Evolutionary conservation across 2,797 vertebrate species (phyloP), one percentile per base, ranked within the genome.

Genomic region (Corythornis leucogaster): DNA sequence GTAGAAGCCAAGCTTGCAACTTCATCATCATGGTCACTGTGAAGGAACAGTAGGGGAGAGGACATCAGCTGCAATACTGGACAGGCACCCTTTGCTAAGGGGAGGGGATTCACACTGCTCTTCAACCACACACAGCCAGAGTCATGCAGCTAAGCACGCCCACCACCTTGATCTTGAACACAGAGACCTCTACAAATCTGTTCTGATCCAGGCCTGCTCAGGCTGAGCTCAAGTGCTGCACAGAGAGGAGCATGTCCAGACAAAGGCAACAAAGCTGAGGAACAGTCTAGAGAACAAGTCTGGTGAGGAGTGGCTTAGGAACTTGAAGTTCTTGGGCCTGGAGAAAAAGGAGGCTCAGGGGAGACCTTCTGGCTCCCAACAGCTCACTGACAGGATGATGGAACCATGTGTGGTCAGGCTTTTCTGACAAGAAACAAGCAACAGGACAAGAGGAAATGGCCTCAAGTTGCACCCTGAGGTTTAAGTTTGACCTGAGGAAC

Each of bases 21-120:
- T 96, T 99, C 99, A 70, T 99, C 99, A 53, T 99, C 99, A 3
- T 99, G 99, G 96, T 99, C 99, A 92, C 99, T 99, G 87, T 25
- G 77, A 83, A 68, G 91, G 81, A 84, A 86, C 22, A 95, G 64
- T n/a, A 88, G 67, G 67, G 66, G 62, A 69, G 30, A 75, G 31
- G 43, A 87, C 8, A 17, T 74, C 53, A 74, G 59, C 71, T 22
- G 30, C 58, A 48, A 9, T 19, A 55, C 33, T 5, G 8, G 21
- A 35, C 12, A 80, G 54, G 8, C 21, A 42, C 58, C 28, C 57
- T 54, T 59, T 16, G 1, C 43, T 9, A 28, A 3, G 1, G 30
- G 28, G 45, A 42, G 28, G 15, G 58, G 59, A 74, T 8, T 35
- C 46, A 57, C 75, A 54, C 20, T 4, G 69, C 66, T 87, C 42